A percentile compares a stretch with the other conserved stretches of the same genome.
These are phyloP conservation scores for Andricus grossulariae DNA, from an alignment of 1,140 invertebrate species.

Conservation along the genomic window DNA sequence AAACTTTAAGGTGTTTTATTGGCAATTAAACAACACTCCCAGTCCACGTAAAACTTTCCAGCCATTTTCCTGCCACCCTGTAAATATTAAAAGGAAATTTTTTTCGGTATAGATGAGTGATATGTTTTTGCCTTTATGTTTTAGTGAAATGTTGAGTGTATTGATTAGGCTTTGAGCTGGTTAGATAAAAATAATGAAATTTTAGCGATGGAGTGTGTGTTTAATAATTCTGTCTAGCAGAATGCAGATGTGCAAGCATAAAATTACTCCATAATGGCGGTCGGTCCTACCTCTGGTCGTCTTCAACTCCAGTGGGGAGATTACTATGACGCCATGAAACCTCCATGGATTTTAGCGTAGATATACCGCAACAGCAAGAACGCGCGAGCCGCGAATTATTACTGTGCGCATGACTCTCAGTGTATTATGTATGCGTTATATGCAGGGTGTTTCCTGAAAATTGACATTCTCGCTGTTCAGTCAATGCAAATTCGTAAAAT, in stretches of 20 bases:
- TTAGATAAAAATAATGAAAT: slow-evolving; percentile 11
- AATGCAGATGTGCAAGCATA: slow-evolving; percentile 2
- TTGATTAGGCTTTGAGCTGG: not conserved
- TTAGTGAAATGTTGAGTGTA: not conserved
- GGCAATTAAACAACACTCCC: too few species aligned
- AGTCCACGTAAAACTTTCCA: too few species aligned
- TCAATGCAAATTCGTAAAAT: not conserved
- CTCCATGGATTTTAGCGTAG: slow-evolving; percentile 28
- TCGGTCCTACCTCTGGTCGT: slow-evolving; percentile 27
- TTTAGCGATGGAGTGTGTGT: not conserved
- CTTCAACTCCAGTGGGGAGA: slow-evolving; percentile 13
- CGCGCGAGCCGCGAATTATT: slow-evolving; percentile 19
- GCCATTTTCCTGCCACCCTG: too few species aligned
- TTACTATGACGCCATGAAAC: slow-evolving; percentile 27
- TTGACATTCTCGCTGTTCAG: not conserved
- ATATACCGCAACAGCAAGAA: slow-evolving; percentile 14
- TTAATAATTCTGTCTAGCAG: slow-evolving; percentile 17
- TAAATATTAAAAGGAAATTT: too few species aligned
- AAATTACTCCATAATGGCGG: slow-evolving; percentile 26
- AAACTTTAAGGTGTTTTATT: too few species aligned
- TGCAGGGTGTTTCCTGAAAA: slow-evolving; percentile 20
- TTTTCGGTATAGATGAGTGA: not conserved
- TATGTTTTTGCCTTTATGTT: not conserved
- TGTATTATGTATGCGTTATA: slow-evolving; percentile 24
- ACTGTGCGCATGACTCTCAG: slow-evolving; percentile 12